A percentile compares a stretch with the other conserved stretches of the same genome.
phyloP scores from a whole-genome alignment of 2,888 invertebrate genomes.

The Andrena bucephala region DNA sequence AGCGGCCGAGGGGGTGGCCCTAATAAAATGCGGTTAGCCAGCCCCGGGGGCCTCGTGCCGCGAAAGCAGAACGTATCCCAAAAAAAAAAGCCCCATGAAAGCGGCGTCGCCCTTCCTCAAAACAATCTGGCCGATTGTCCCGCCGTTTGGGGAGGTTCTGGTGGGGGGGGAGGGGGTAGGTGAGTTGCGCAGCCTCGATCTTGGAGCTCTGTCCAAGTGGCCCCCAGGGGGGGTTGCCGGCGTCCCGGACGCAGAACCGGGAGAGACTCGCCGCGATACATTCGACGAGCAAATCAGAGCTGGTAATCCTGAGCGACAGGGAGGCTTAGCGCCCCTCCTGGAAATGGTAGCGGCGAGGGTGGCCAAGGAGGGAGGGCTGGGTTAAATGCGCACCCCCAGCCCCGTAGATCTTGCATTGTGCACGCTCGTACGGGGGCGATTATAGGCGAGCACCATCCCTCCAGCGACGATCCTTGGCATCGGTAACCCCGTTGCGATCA shows the following conservation, averaged over 20 bases:
- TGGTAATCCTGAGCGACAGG: constrained; percentile 75
- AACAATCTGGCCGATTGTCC: constrained; percentile 55
- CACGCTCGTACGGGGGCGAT: constrained; percentile 25
- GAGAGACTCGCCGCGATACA: constrained; percentile 57
- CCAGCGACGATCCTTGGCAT: constrained; percentile 52
- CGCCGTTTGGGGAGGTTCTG: neutral
- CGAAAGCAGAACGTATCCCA: constrained; percentile 4
- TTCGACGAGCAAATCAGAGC: constrained; percentile 70
- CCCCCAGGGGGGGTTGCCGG: constrained; percentile 55
- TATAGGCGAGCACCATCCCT: constrained; percentile 11
- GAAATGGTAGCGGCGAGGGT: constrained; percentile 69
- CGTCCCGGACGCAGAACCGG: constrained; percentile 61
- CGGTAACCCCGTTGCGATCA: constrained; percentile 69
- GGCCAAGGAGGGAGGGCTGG: constrained; percentile 48
- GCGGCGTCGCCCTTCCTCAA: constrained; percentile 19
- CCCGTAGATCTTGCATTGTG: constrained; percentile 60
- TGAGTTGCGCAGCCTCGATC: constrained; percentile 28
- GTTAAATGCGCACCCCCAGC: constrained; percentile 62
- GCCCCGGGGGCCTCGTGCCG: constrained; percentile 1
- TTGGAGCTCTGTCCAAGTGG: constrained; percentile 44
- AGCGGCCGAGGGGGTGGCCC: neutral
- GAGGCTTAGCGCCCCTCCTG: constrained; percentile 72
- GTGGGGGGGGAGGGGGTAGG: neutral
- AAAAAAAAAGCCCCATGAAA: constrained; percentile 42
- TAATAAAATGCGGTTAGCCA: constrained; percentile 12